Evolutionary conservation across 2,888 invertebrate genomes (phyloP).

Genomic region (Neoaliturus tenellus): DNA sequence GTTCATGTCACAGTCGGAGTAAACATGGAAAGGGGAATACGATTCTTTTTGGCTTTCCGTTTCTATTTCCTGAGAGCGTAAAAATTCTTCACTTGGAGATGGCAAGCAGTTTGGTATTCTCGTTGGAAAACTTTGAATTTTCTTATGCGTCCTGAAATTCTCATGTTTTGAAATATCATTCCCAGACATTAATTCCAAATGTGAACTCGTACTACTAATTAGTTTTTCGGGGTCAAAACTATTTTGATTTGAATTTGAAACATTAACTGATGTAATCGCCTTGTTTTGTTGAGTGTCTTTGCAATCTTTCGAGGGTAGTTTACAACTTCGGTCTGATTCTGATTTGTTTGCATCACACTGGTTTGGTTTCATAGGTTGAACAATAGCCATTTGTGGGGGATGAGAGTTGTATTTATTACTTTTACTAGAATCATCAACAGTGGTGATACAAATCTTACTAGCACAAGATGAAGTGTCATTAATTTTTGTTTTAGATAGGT

Average conservation of each 20-base stretch:
- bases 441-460: neutral
- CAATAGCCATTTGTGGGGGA: conserved; percentile 45
- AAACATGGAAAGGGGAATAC: conserved; percentile 43
- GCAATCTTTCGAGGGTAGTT: neutral
- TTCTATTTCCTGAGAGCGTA: neutral
- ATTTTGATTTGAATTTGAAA: neutral
- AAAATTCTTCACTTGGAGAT: conserved; percentile 15
- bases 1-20: conserved; percentile 53
- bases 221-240: conserved; percentile 17
- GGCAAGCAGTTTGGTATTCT: conserved; percentile 16
- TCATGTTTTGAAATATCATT: conserved; percentile 35
- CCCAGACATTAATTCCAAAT: conserved; percentile 22
- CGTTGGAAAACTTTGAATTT: conserved; percentile 26
- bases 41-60: conserved; percentile 14
- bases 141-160: conserved; percentile 46
- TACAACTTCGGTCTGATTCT: neutral
- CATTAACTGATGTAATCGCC: neutral
- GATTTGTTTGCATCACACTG: neutral
- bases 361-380: conserved; percentile 47
- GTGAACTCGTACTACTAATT: neutral
- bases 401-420: conserved; percentile 21
- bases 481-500: conserved; percentile 4
- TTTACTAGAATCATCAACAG: neutral
- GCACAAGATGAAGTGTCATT: neutral
- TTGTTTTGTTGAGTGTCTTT: neutral